phyloP scores from a whole-genome alignment of 2,113 vertebrate species.

The Carettochelys insculpta region DNA sequence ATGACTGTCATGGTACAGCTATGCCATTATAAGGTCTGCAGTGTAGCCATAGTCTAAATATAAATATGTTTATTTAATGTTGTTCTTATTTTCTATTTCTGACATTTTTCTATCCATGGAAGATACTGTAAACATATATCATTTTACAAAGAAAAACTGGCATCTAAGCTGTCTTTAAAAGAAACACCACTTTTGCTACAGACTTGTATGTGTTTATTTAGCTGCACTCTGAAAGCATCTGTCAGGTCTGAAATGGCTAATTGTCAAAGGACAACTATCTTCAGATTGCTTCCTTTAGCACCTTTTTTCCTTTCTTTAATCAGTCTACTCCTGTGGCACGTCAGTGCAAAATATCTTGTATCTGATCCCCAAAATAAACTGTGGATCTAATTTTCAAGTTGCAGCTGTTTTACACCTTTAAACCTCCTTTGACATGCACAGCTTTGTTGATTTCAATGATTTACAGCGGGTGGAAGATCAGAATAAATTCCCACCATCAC shows the following conservation, averaged over 20 bases:
- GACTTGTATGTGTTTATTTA: not conserved
- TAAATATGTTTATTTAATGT: not conserved
- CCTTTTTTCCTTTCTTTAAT: not conserved
- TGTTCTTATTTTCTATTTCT: not conserved
- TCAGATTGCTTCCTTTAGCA: not conserved
- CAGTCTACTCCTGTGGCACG: not conserved
- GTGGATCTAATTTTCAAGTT: not conserved
- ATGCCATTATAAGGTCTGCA: too few species aligned
- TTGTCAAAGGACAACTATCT: not conserved
- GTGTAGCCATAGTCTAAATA: not conserved
- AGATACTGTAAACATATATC: not conserved
- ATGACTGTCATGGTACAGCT: too few species aligned
- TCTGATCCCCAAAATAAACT: not conserved
- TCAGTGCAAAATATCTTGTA: not conserved
- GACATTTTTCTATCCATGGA: not conserved
- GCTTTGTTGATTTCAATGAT: not conserved
- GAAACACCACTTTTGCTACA: not conserved
- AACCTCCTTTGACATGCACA: not conserved
- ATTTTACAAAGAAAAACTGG: too few species aligned
- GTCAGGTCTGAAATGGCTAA: too few species aligned
- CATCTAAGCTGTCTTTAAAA: too few species aligned
- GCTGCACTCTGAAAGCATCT: not conserved
- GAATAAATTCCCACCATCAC: constrained; percentile 5
- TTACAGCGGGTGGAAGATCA: not conserved
- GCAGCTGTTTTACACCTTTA: not conserved